phyloP scores from a whole-genome alignment of 1,140 invertebrate species.

The Drosophila yakuba region DNA sequence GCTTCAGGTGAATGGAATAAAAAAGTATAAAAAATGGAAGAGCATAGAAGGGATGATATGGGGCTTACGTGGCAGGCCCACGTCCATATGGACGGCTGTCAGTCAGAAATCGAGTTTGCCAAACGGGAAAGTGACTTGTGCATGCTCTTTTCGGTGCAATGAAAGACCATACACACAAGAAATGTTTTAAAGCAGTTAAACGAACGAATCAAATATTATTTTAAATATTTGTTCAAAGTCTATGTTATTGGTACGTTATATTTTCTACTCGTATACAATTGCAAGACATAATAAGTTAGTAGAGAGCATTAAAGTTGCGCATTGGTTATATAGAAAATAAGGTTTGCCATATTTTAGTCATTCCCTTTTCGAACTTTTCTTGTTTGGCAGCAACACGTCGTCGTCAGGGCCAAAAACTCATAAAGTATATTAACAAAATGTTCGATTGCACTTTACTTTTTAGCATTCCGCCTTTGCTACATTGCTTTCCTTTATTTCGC shows the following conservation, averaged over 20 bases:
- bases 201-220: no score
- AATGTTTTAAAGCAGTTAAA: no score
- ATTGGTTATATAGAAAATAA: background rate
- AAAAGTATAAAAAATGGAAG: constrained; percentile 17
- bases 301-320: background rate
- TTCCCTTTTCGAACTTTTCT: constrained; percentile 2
- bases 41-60: constrained; percentile 10
- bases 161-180: background rate
- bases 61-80: constrained; percentile 17
- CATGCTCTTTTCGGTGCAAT: constrained; percentile 1
- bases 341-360: constrained; percentile 4
- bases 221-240: no score
- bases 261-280: no score
- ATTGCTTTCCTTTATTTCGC: constrained; percentile 15
- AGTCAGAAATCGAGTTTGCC: constrained; percentile 34
- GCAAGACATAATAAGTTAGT: no score
- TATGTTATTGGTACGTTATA: no score
- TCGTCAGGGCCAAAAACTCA: constrained; percentile 59
- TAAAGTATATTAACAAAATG: constrained; percentile 78
- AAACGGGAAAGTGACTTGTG: background rate
- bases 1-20: constrained; percentile 34
- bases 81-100: constrained; percentile 51
- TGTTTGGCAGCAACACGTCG: constrained; percentile 60
- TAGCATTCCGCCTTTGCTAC: constrained; percentile 34
- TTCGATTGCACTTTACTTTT: constrained; percentile 78